Evolutionary conservation across 2,113 vertebrate species (phyloP), one percentile per base, ranked within the genome.

Genomic region (Pollachius pollachius): DNA sequence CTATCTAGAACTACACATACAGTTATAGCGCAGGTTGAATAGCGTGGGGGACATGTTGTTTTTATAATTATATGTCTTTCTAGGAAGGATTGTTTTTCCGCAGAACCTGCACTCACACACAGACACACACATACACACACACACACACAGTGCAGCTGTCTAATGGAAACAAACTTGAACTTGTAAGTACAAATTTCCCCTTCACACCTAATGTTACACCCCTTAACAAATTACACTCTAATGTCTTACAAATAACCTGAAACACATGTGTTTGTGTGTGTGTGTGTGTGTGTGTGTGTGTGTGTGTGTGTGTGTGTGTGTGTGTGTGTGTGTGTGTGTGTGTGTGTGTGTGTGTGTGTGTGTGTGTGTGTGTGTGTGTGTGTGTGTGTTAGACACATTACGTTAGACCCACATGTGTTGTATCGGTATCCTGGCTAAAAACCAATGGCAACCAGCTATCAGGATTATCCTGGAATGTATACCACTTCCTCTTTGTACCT

Each of bases 391-490:
- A 21, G 64, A 9, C 2, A 18, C 9, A 9, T 13, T 21, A n/a
- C 30, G 52, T 62, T 82, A 64, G 63, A 69, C 66, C 54, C 64
- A 68, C 70, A 67, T 63, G 70, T 56, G 73, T 48, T 76, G 76
- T 70, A 73, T 68, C 71, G 63, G 56, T 72, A 65, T 85, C 62
- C 76, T 79, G 74, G 71, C 81, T 64, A 19, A 41, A 27, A 70
- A 63, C 70, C 77, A 72, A 19, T 66, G 67, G 69, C 58, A 75
- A 67, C 68, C 72, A 84, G 71, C 75, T 82, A 73, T 82, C 77
- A 71, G 88, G 86, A 89, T 89, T 88, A 89, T 69, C 17, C 67
- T 79, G 88, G 84, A 87, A 89, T 89, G 84, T 78, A 70, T 69
- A 76, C 76, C 76, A 75, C 74, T 85, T 84, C 84, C 81, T 83